These are phyloP conservation scores for Artibeus lituratus DNA, from an alignment of 2,797 vertebrate genomes.

Conservation along the genomic window DNA sequence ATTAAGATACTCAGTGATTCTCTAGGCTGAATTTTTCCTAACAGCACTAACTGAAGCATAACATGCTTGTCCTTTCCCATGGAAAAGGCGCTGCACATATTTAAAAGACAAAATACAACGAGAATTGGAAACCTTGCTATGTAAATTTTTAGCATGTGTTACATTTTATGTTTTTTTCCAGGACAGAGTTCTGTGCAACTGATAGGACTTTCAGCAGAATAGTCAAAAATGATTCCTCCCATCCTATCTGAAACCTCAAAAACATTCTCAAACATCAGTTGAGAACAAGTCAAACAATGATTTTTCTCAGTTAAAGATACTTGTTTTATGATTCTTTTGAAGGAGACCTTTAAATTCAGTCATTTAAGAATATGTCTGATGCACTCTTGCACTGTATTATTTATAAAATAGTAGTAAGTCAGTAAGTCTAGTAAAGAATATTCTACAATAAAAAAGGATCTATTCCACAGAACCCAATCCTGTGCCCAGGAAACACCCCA, in stretches of 20 bases:
- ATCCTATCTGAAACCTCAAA: slow-evolving; percentile 6
- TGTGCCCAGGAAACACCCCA: neutral
- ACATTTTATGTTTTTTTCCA: neutral
- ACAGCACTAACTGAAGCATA: neutral
- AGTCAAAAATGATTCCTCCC: neutral
- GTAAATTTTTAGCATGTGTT: neutral
- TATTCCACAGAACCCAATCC: neutral
- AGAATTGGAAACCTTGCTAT: neutral
- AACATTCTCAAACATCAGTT: slow-evolving; percentile 22
- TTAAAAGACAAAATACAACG: neutral
- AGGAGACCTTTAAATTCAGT: neutral
- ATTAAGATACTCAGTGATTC: neutral
- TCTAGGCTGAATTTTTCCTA: neutral
- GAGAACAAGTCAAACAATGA: neutral
- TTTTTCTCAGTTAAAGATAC: neutral
- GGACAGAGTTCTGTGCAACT: neutral
- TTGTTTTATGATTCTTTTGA: slow-evolving; percentile 6
- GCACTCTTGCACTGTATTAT: neutral
- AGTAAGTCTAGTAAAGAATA: neutral
- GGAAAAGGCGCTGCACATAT: neutral
- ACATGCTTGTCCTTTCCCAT: neutral
- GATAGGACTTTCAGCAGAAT: neutral
- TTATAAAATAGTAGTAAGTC: neutral
- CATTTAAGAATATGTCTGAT: neutral
- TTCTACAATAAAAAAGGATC: slow-evolving; percentile 20